Base-by-base conservation (phyloP, 2,888 invertebrate species). In the Melinaea marsaeus region DNA sequence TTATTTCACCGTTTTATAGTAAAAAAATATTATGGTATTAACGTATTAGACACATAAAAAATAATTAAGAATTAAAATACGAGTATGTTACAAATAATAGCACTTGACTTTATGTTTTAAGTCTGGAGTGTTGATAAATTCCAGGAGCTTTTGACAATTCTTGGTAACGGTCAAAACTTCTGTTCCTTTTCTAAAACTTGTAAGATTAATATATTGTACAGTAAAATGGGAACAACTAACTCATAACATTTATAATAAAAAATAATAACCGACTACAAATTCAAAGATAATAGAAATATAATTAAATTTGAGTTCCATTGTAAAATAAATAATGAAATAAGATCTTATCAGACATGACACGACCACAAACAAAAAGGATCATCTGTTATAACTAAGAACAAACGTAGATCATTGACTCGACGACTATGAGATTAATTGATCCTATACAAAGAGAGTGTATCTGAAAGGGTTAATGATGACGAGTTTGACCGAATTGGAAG, bases 351-450 rank as follows among this genome's bases (percentile, higher is more conserved):
- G 65, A 67, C 63, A 64, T 62, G 67, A 61, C 58, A 58, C 42
- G 58, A 55, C 64, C 57, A 58, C 59, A 64, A 63, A 66, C 62
- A 61, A 62, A 55, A 61, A 64, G 61, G 56, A 62, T 65, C 64
- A 64, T 67, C 64, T 62, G 62, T 65, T 67, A 69, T 61, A 62
- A 55, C 61, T 57, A 60, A 58, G 56, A 55, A 47, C 62, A 55
- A 63, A 63, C 58, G 62, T 55, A 55, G 57, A 47, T 65, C 60
- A 58, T 58, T 61, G 67, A 63, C 62, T 62, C 60, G 64, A 62
- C 57, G 63, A 67, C 65, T 67, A 60, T 65, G 72, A 76, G 80
- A 81, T 74, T 79, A 61, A 61, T 67, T 64, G 62, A 64, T 58
- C 60, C 54, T 57, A 61, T 64, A 63, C 62, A 48, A 55, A 45